phyloP scores from a whole-genome alignment of 2,113 vertebrate genomes.

The Phrynosoma blainvillii region DNA sequence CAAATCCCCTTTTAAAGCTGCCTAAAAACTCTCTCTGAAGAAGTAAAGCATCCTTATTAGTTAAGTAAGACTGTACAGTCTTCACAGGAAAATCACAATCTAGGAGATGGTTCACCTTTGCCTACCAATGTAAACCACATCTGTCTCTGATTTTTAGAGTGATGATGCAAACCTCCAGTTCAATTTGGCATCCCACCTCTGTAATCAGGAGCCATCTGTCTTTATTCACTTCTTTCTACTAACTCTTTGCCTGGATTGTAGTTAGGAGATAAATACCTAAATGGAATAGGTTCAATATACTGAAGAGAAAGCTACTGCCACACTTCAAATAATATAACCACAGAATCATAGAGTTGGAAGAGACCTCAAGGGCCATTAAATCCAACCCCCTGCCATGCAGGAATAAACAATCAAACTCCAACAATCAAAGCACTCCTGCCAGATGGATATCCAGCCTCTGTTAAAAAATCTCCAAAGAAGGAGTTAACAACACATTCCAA shows the following conservation, averaged over 20 bases:
- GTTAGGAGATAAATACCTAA: neutral
- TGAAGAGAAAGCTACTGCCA: neutral
- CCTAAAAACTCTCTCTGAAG: neutral
- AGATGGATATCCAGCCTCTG: too few relatives aligned
- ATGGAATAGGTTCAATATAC: neutral
- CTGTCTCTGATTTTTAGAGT: neutral
- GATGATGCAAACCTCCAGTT: neutral
- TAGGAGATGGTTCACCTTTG: neutral
- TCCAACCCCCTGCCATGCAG: too few relatives aligned
- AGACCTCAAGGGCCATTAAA: too few relatives aligned
- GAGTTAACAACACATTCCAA: too few relatives aligned
- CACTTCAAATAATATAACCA: neutral
- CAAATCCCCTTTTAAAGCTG: neutral
- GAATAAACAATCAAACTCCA: too few relatives aligned
- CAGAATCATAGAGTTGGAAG: too few relatives aligned
- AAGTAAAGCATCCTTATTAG: neutral
- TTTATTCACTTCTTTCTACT: neutral
- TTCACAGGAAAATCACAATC: neutral
- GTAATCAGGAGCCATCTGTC: slow-evolving; percentile 10
- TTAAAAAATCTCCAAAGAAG: too few relatives aligned
- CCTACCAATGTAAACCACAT: neutral
- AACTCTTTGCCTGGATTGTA: neutral
- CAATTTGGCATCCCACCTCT: neutral
- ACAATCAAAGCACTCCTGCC: too few relatives aligned
- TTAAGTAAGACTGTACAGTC: neutral